Conservation (phyloP, 2,797 vertebrate genomes). For the Fundulus diaphanus region DNA sequence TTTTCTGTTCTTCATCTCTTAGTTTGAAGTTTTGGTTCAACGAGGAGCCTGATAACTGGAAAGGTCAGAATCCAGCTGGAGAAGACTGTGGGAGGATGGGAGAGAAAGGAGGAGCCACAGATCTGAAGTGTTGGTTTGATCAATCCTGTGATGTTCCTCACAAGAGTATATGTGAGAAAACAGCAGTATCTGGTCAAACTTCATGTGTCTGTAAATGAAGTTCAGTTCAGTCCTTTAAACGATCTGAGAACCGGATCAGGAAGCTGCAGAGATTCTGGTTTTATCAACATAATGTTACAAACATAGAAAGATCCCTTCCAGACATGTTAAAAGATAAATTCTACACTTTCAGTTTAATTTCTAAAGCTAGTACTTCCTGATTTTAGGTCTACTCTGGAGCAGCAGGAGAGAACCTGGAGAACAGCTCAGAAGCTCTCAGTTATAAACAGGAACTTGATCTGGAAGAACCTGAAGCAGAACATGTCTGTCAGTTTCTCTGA, state of each 20-base stretch:
- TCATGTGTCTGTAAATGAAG: background rate
- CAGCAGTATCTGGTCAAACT: fast-evolving
- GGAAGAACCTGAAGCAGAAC: constrained; percentile 3
- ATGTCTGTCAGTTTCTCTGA: background rate
- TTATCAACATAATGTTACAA: background rate
- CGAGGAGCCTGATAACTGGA: background rate
- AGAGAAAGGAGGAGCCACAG: fast-evolving
- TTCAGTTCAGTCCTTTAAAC: background rate
- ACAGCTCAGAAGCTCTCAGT: background rate
- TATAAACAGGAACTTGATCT: background rate
- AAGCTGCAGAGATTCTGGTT: background rate
- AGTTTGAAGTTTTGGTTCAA: background rate
- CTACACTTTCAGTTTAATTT: background rate
- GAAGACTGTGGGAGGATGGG: constrained; percentile 50
- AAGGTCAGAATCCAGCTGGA: fast-evolving
- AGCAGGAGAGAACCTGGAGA: background rate
- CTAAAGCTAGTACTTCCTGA: background rate
- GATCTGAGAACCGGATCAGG: background rate
- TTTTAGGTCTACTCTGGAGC: background rate
- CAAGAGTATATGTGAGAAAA: constrained; percentile 46
- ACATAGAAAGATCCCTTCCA: background rate
- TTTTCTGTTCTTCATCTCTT: background rate
- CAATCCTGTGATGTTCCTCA: fast-evolving
- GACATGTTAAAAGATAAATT: background rate
- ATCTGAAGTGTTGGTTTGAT: constrained; percentile 39